Percentiles rank a stretch among this genome's conserved stretches.
Conservation (phyloP, 2,888 invertebrate genomes). For the Thera obeliscata region DNA sequence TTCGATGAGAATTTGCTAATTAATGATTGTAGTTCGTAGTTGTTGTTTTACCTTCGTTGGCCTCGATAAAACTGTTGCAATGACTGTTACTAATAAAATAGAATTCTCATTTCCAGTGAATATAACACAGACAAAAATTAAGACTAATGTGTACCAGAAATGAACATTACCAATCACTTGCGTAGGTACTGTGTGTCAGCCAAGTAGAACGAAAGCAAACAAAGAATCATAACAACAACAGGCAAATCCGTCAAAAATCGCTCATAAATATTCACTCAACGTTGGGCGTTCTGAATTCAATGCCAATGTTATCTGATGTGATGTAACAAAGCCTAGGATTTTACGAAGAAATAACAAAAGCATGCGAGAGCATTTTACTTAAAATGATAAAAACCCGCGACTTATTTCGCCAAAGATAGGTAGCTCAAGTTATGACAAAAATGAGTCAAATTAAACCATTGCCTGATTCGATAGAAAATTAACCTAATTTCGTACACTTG, state of each 20-base stretch:
- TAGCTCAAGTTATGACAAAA: not conserved
- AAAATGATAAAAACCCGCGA: conserved; percentile 9
- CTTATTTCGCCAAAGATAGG: not conserved
- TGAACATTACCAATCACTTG: not conserved
- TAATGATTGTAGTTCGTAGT: conserved; percentile 1
- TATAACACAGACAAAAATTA: too few relatives aligned
- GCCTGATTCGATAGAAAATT: too few relatives aligned
- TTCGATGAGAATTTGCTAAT: conserved; percentile 49
- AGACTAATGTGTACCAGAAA: too few relatives aligned
- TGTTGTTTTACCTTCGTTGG: not conserved
- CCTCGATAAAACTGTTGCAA: not conserved
- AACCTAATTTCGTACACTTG: too few relatives aligned
- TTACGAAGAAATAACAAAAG: not conserved
- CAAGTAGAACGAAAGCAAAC: conserved; percentile 42
- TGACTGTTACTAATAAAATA: not conserved
- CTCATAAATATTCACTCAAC: conserved; percentile 47
- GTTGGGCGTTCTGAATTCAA: conserved; percentile 31
- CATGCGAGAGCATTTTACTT: not conserved
- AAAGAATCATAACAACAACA: conserved; percentile 44
- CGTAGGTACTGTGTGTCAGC: conserved; percentile 22
- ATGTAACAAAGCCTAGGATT: conserved; percentile 39
- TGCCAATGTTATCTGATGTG: conserved; percentile 28
- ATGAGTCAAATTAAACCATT: not conserved
- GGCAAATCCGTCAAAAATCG: conserved; percentile 38
- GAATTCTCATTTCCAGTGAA: too few relatives aligned